Base-by-base conservation (phyloP, 2,888 invertebrate genomes). In the Syritta pipiens region DNA sequence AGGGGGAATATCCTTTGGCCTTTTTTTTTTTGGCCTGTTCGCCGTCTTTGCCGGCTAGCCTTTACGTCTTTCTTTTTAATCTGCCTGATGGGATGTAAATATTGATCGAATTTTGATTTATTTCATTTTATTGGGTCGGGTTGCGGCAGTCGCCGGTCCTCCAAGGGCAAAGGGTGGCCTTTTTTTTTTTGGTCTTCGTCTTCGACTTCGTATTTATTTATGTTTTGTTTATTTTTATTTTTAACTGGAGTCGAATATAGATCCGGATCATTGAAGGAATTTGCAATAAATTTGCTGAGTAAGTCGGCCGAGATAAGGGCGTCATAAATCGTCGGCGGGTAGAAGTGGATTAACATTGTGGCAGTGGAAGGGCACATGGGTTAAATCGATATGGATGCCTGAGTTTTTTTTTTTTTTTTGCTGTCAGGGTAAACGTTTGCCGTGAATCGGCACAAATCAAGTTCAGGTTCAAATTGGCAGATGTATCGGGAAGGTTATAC, bases 81-180 rank as follows among this genome's bases (percentile, higher is more conserved):
- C 42, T 63, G 49, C 40, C 72, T 63, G 32, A 42, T 55, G 35
- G 57, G 35, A 63, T 69, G 57, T 63, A 57, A 76, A 63, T 51
- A 76, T 63, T 71, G 71, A 77, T 77, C 71, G 46, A 51, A 46
- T 75, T 75, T 53, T 59, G 76, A 77, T 71, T 77, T 53, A 48
- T 65, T 71, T 77, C 48, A 48, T 65, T 65, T 63, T 46, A 53
- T 77, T 42, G 59, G 49, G 42, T 60, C 20, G 49, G 24, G 30
- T 68, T 57, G 51, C 32, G 12, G 22, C 19, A 46, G 17, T 12
- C 26, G 40, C 14, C 24, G 24, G 6, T 60, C 10, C 26, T 42
- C 24, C 5, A 19, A 10, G 24, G 51, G 44, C 7, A 12, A 22
- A 24, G 46, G 40, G 37, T n/a, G 26, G 14, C 4, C 2, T 3